Base-by-base conservation (phyloP, 1,140 invertebrate species). In the Oryctes rhinoceros region DNA sequence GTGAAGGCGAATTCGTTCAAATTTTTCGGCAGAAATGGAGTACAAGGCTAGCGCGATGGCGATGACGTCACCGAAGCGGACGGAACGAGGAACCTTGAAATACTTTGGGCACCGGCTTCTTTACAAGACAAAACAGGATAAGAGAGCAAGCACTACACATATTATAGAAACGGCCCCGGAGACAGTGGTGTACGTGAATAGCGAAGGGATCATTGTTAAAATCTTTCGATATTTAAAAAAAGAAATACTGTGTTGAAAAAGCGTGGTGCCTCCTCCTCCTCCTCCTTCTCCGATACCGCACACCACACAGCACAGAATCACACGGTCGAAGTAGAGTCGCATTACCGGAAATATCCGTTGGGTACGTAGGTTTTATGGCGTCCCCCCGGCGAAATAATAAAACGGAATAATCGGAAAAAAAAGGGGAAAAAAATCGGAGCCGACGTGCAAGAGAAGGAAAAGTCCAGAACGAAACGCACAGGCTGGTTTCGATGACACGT, bases 1-100 rank as follows among this genome's bases (percentile, higher is more conserved):
- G 24, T 30, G 5, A 62, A 20, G 15, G 24, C 11, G 47, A 77
- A 11, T 77, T 18, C 62, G 53, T 24, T 78, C 48, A 59, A 30
- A 78, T 78, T 82, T 82, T 83, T 53, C 49, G 49, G 49, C n/a
- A 76, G 79, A 75, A 83, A 83, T 82, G 67, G 82, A 84, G 82
- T 80, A 81, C 83, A 84, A 84, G 83, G 83, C 80, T 84, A 18
- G 15, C 53, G 65, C 65, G 65, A 71, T 59, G 13, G 20, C 65
- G 78, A 67, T 83, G 82, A 83, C 83, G 82, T 83, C 82, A 83
- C 44, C 53, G 13, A 59, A 7, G 47, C 77, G 20, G 78, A 62
- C 59, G 80, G 81, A 6, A 59, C 5, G 15, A 59, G n/a, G n/a
- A 84, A 84, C 83, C 83, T 84, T 84, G 83, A 84, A 81, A 82